A percentile compares a stretch with the other conserved stretches of the same genome.
Conservation (phyloP, 2,113 vertebrate genomes). For the Enhydra lutris region DNA sequence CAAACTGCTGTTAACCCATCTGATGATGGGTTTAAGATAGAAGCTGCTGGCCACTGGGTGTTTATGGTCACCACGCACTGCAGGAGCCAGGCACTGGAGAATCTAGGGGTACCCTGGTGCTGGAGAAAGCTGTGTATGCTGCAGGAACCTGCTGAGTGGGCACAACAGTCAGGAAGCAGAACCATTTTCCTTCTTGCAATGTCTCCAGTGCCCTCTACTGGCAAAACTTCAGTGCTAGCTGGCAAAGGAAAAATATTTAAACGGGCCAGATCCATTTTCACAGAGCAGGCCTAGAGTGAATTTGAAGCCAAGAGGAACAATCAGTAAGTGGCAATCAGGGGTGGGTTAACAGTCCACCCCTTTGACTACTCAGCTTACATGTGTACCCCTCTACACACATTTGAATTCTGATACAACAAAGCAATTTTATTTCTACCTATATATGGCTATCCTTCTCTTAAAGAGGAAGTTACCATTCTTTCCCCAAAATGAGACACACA, state of each 20-base stretch:
- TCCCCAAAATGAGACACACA: not conserved
- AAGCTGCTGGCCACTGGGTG: not conserved
- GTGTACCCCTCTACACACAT: not conserved
- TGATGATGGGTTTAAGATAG: not conserved
- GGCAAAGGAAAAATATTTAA: conserved; percentile 28
- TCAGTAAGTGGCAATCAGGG: not conserved
- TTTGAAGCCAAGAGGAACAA: conserved; percentile 17
- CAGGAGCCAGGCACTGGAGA: not conserved
- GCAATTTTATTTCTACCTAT: not conserved
- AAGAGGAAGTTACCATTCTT: not conserved
- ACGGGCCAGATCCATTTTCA: not conserved
- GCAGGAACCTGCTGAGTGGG: not conserved
- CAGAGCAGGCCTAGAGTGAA: not conserved
- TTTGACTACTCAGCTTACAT: not conserved
- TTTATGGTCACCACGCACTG: not conserved
- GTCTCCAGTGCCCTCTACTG: conserved; percentile 44
- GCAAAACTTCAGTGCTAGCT: not conserved
- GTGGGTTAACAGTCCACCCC: not conserved
- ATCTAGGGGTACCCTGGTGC: not conserved
- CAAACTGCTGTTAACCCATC: not conserved
- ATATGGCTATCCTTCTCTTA: not conserved
- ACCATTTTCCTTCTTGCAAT: not conserved
- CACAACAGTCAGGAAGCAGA: not conserved
- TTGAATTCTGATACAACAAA: not conserved
- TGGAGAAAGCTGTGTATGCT: not conserved